These are phyloP conservation scores for Petrocephalus schoutedeni DNA, from an alignment of 2,797 vertebrate genomes.

Conservation along the genomic window DNA sequence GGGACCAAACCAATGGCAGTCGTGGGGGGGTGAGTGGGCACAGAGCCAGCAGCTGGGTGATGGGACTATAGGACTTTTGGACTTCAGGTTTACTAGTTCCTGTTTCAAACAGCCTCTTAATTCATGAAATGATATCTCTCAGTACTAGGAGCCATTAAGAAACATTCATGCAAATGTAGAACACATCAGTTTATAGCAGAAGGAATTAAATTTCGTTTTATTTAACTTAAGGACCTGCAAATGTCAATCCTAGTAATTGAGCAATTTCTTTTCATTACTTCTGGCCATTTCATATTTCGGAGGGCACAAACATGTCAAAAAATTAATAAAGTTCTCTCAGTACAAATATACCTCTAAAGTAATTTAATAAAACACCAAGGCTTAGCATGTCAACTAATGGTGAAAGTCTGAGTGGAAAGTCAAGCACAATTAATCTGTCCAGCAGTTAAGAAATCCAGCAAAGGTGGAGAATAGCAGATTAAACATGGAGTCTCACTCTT, in stretches of 20 bases:
- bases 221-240: not conserved
- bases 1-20: not conserved
- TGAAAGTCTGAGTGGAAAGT: not conserved
- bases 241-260: not conserved
- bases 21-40: not conserved
- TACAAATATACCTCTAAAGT: not conserved
- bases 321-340: not conserved
- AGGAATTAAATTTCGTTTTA: not conserved
- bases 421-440: not conserved
- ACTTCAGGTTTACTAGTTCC: not conserved
- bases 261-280: not conserved
- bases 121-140: not conserved
- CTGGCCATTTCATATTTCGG: not conserved
- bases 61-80: not conserved
- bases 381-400: not conserved
- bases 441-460: not conserved
- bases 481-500: not conserved
- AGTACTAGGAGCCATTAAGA: not conserved
- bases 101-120: not conserved
- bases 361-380: not conserved
- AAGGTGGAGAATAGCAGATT: not conserved
- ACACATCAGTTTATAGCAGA: not conserved
- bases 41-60: not conserved
- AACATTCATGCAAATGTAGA: not conserved
- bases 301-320: not conserved